These are phyloP conservation scores for Liposcelis brunnea DNA, from an alignment of 2,888 invertebrate genomes.

Conservation along the genomic window DNA sequence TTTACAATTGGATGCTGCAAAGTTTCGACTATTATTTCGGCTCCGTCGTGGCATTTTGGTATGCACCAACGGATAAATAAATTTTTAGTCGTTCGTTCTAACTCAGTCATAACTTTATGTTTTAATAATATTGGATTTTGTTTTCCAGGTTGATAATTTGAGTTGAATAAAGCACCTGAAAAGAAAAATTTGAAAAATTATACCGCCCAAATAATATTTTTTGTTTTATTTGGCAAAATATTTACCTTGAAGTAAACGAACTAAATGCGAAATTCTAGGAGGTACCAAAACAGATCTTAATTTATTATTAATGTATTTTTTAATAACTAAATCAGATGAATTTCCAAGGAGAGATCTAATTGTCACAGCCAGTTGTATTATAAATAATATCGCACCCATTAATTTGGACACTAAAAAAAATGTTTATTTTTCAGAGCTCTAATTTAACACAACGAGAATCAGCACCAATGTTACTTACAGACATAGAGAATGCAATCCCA, in stretches of 20 bases:
- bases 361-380: conserved; percentile 31
- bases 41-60: not conserved
- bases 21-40: conserved; percentile 29
- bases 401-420: not conserved
- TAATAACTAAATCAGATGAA: conserved; percentile 30
- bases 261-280: conserved; percentile 37
- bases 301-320: conserved; percentile 25
- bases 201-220: too few species aligned
- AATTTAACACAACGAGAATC: too few species aligned
- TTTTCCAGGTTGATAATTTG: too few species aligned
- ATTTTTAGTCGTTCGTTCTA: too few species aligned
- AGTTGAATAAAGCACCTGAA: conserved; percentile 15
- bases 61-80: too few species aligned
- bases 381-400: not conserved
- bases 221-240: too few species aligned
- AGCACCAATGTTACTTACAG: conserved; percentile 24
- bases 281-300: conserved; percentile 30
- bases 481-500: conserved; percentile 30
- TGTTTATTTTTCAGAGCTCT: not conserved
- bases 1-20: conserved; percentile 39
- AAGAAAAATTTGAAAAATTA: not conserved
- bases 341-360: conserved; percentile 29
- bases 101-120: too few species aligned
- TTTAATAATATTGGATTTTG: too few species aligned
- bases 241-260: conserved; percentile 39